Conservation (phyloP, 2,797 vertebrate species). For the Danio tinwini region DNA sequence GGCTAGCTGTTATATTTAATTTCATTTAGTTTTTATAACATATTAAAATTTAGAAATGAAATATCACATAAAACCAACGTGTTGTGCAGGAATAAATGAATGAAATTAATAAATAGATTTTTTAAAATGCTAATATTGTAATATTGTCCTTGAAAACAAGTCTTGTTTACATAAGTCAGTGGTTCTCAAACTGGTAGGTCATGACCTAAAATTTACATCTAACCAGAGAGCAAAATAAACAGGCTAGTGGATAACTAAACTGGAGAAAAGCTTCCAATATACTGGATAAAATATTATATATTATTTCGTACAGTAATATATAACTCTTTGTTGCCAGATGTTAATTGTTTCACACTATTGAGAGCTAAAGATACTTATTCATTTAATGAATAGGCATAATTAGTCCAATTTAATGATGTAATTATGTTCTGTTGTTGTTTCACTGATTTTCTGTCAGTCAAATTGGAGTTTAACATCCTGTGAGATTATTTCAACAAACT, state of each 20-base stretch:
- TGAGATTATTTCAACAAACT: neutral
- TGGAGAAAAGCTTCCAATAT: neutral
- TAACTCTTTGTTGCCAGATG: neutral
- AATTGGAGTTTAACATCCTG: neutral
- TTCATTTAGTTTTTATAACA: too few species aligned
- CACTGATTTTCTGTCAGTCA: neutral
- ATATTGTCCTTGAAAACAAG: neutral
- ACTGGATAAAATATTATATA: neutral
- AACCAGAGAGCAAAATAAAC: neutral
- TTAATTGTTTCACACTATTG: neutral
- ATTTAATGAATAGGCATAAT: neutral
- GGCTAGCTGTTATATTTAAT: too few species aligned
- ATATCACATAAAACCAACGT: too few species aligned
- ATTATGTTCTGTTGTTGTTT: slow-evolving; percentile 7
- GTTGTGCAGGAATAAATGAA: too few species aligned
- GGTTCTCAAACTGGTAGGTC: neutral
- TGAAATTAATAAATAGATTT: too few species aligned
- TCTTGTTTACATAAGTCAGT: neutral
- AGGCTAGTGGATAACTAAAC: neutral
- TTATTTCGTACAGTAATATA: neutral
- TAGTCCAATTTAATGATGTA: neutral
- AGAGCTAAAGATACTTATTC: too few species aligned
- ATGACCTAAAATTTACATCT: neutral
- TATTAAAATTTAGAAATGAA: too few species aligned
- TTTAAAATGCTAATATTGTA: too few species aligned